These are phyloP conservation scores for Amblyraja radiata DNA, from an alignment of 2,797 vertebrate species.

Conservation along the genomic window DNA sequence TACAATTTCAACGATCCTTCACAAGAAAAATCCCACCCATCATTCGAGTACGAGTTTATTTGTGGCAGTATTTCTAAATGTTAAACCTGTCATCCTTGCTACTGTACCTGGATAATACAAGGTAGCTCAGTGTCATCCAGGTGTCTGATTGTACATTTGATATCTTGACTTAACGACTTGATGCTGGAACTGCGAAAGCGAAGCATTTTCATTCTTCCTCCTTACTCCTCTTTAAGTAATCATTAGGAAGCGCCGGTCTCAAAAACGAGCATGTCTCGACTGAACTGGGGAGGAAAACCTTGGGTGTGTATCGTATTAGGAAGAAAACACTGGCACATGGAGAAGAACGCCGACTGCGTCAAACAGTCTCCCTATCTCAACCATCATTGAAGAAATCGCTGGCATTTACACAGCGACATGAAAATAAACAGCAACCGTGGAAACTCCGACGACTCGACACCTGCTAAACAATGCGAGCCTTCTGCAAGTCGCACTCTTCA, in stretches of 20 bases:
- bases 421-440: background rate
- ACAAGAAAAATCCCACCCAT: background rate
- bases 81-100: background rate
- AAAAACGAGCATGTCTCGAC: background rate
- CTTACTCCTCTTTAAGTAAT: conserved; percentile 51
- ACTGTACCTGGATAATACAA: conserved; percentile 84
- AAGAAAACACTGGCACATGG: conserved; percentile 34
- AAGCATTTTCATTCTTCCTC: conserved; percentile 82
- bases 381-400: conserved; percentile 8
- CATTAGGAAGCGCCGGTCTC: background rate
- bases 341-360: conserved; percentile 28
- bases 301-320: conserved; percentile 30
- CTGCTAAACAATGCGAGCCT: background rate
- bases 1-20: background rate
- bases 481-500: background rate
- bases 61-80: background rate
- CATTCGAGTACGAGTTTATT: background rate
- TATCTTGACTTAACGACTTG: conserved; percentile 81
- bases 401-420: background rate
- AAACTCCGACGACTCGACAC: background rate
- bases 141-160: conserved; percentile 83
- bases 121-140: conserved; percentile 90
- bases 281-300: conserved; percentile 44
- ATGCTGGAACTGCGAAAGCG: conserved; percentile 91
- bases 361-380: conserved; percentile 22